A percentile compares a stretch with the other conserved stretches of the same genome.
Evolutionary conservation across 2,888 invertebrate species (phyloP).

Genomic region (Antheraea yamamai): DNA sequence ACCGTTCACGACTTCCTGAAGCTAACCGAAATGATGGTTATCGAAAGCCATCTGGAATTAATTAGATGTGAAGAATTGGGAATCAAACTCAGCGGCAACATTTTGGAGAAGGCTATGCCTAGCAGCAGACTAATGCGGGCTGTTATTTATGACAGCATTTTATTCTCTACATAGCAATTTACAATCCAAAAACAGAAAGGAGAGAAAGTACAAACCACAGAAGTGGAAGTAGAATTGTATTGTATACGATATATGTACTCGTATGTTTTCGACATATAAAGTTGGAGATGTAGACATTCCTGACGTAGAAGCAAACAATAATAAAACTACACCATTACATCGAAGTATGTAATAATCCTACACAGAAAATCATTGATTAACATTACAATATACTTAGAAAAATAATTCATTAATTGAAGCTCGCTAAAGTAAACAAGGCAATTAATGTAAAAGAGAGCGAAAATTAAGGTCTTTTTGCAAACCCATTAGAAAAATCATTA

Average conservation of each 20-base stretch:
- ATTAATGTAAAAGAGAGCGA: background rate
- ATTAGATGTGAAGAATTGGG: background rate
- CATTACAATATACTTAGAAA: background rate
- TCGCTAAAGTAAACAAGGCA: background rate
- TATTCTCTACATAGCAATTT: background rate
- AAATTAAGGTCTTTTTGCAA: background rate
- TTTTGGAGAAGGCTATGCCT: background rate
- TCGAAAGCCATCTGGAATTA: background rate
- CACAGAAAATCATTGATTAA: background rate
- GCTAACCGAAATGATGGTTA: background rate
- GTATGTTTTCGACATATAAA: too few relatives aligned
- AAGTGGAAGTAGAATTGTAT: too few relatives aligned
- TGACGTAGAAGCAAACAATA: background rate
- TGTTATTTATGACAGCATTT: background rate
- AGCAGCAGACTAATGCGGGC: background rate
- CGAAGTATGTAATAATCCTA: background rate
- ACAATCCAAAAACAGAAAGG: too few relatives aligned
- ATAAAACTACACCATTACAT: background rate
- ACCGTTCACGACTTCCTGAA: background rate
- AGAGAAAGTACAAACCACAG: too few relatives aligned
- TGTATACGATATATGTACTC: too few relatives aligned
- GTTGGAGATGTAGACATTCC: too few relatives aligned
- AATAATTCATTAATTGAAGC: background rate
- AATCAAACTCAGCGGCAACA: background rate
- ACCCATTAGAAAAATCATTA: background rate